Evolutionary conservation across 2,888 invertebrate species (phyloP).

Genomic region (Bembecia ichneumoniformis): DNA sequence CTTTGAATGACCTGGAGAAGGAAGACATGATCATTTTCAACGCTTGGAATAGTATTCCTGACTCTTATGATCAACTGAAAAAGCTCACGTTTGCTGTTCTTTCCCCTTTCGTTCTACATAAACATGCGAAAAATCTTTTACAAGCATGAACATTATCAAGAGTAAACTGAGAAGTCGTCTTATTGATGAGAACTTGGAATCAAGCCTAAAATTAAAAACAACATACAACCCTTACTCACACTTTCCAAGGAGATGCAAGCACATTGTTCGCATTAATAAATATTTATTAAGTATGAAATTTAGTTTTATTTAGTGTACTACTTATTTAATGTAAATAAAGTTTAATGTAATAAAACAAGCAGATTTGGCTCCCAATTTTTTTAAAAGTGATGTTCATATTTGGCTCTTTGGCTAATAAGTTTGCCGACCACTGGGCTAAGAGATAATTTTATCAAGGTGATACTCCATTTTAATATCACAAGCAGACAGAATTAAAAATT

Average conservation of each 20-base stretch:
- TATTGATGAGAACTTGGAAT: background rate
- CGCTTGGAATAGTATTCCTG: no score
- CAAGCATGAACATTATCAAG: no score
- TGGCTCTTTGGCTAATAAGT: no score
- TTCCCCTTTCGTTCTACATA: no score
- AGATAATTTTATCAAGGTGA: no score
- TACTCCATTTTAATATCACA: no score
- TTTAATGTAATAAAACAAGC: background rate
- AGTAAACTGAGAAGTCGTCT: background rate
- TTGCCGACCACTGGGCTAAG: no score
- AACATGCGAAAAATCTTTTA: no score
- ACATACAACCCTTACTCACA: background rate
- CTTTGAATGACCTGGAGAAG: constrained; percentile 10
- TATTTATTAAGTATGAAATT: background rate
- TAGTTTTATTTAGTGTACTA: background rate
- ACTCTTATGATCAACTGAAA: constrained; percentile 5
- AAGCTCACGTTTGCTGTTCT: background rate
- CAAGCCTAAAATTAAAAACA: background rate
- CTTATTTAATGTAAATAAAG: background rate
- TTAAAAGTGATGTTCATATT: no score
- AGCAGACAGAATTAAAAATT: no score
- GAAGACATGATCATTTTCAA: constrained; percentile 10
- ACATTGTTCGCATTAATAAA: background rate
- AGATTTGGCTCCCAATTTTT: background rate
- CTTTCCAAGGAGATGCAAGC: background rate